phyloP scores from a whole-genome alignment of 2,888 invertebrate genomes.

The Patella depressa region DNA sequence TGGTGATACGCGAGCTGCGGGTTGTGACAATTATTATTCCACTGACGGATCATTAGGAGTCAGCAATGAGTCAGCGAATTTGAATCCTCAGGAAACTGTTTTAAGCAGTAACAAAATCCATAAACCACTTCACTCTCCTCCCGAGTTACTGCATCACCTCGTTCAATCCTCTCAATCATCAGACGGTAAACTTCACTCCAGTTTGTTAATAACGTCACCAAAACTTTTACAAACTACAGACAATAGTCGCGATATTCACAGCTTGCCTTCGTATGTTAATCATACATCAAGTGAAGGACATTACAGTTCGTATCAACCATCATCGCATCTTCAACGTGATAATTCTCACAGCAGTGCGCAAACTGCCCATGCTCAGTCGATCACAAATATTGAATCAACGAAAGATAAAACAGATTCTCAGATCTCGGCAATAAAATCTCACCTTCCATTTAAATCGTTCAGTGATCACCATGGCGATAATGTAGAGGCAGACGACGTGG shows the following conservation, averaged over 20 bases:
- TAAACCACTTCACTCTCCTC: background rate
- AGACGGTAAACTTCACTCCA: background rate
- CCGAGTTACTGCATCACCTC: background rate
- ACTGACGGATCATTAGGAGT: background rate
- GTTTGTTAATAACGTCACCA: background rate
- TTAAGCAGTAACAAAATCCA: background rate
- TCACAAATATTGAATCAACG: background rate
- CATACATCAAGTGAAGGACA: no score
- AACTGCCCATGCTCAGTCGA: background rate
- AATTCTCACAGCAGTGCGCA: background rate
- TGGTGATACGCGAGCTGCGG: background rate
- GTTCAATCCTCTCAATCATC: background rate
- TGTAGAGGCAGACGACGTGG: background rate
- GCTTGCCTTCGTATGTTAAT: background rate
- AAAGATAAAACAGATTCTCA: background rate
- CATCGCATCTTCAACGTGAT: background rate
- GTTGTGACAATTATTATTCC: background rate
- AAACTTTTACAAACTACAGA: background rate
- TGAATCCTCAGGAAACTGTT: slow-evolving; percentile 1
- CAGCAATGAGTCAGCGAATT: background rate
- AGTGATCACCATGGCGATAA: background rate
- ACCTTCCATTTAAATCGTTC: background rate
- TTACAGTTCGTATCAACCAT: background rate
- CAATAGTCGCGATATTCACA: background rate
- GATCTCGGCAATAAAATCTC: background rate